Evolutionary conservation across 1,140 invertebrate species (phyloP), one percentile per base, ranked within the genome.

Genomic region (Caerostris extrusa): DNA sequence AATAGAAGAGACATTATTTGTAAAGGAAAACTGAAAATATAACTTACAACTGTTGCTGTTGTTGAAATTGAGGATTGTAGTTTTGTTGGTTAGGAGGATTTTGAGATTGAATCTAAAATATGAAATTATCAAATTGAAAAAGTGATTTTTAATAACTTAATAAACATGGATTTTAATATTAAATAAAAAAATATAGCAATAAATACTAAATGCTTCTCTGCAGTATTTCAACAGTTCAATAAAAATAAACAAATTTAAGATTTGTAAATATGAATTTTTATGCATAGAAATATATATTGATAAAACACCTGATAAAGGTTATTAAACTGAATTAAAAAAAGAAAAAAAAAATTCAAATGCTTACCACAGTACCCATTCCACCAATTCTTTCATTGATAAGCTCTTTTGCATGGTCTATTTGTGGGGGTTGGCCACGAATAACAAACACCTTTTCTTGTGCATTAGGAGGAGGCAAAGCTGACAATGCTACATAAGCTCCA

Each of bases 381-480:
- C 98, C 98, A 81, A 99, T 97, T 97, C 99, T 99, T 96, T 99
- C 99, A 95, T 97, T 97, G 94, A 99, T 99, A 96, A 99, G 97
- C 96, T 98, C 97, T 95, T 99, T 99, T 17, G 99, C 99, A 94
- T 98, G 97, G 95, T 99, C 98, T 50, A 99, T 99, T 95, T 99
- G 98, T 90, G 99, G 98, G 0, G 98, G 98, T 92, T 97, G 97
- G 53, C 99, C 99, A 85, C 98, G 95, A 83, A 97, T 96, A 90
- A 97, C 96, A 96, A 99, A 99, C 6, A 98, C 97, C 95, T 98
- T 98, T 96, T 99, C 98, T 94, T 97, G 97, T 69, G 95, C 95
- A 95, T 97, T 97, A 95, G 97, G 98, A 95, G 97, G 97, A 85
- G 96, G 96, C 53, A 96, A 94, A 93, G 96, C 96, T 60, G 93